These are phyloP conservation scores for Perca flavescens DNA, from an alignment of 2,113 vertebrate genomes.

Conservation along the genomic window DNA sequence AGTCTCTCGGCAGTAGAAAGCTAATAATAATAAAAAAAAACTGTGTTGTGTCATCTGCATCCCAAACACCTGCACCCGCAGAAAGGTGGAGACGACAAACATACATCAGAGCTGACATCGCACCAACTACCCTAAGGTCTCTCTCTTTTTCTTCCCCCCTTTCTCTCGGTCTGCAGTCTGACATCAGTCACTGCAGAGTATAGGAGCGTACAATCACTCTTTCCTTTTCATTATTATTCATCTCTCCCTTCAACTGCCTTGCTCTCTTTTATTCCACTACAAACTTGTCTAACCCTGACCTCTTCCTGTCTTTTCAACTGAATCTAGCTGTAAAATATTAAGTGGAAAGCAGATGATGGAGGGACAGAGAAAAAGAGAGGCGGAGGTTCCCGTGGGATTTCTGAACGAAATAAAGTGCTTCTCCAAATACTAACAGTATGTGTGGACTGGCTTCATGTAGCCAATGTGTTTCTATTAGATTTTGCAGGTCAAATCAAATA, in stretches of 20 bases:
- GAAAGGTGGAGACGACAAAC: conserved; percentile 47
- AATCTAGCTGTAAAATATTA: conserved; percentile 23
- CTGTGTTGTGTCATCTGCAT: conserved; percentile 16
- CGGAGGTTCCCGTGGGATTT: background rate
- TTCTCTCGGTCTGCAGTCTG: conserved; percentile 35
- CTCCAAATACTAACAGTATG: background rate
- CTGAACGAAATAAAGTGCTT: conserved; percentile 17
- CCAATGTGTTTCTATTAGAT: conserved; percentile 22
- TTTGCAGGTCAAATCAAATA: conserved; percentile 43
- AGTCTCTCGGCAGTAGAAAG: conserved; percentile 3
- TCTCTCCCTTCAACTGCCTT: background rate
- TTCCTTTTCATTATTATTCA: conserved; percentile 38
- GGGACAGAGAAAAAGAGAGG: background rate
- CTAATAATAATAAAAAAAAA: conserved; percentile 30
- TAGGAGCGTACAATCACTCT: conserved; percentile 9
- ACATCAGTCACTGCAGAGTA: conserved; percentile 58
- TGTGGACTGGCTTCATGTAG: conserved; percentile 3
- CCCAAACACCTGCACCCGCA: conserved; percentile 56
- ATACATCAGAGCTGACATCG: conserved; percentile 63
- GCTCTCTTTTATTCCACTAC: conserved; percentile 25
- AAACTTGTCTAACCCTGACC: conserved; percentile 31
- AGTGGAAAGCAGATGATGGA: conserved; percentile 6
- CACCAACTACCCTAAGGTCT: conserved; percentile 47
- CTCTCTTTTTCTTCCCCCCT: background rate
- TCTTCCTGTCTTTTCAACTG: conserved; percentile 4